Base-by-base conservation (phyloP, 2,797 vertebrate species). In the Zenarchopterus dispar region DNA sequence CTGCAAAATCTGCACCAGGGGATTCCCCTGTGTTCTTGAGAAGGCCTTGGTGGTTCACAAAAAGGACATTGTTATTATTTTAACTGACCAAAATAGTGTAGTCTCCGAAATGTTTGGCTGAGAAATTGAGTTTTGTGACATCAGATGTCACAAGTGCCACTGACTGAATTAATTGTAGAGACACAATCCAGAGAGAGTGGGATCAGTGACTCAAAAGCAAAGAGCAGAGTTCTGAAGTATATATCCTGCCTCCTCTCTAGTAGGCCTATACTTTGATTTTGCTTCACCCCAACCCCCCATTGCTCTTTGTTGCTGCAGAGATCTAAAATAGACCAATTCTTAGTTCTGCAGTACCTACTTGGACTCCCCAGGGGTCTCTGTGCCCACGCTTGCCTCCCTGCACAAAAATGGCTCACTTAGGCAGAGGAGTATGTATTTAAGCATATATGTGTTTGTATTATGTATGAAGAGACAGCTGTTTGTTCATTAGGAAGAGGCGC, bases 291-390 rank as follows among this genome's bases (percentile, higher is more conserved):
- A 21, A 7, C 22, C 59, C 70, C 54, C 51, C 28, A 21, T 42
- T 69, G 68, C 65, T 77, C 67, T 19, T 61, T 74, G 73, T 73
- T 86, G 75, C 82, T 62, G 88, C 84, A 87, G 75, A 63, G 81
- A 82, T 83, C 81, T 71, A 84, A 89, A 90, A 88, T 84, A 89
- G 80, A 86, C 71, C 76, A 67, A 56, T 80, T 79, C 81, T 62
- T 59, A 39, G 56, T 64, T 80, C 79, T 84, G 87, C 88, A 91
- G 79, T 90, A 89, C 87, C 85, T 77, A 58, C 53, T 69, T 77
- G 55, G 50, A 11, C 78, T 90, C 89, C 87, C 88, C 73, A 89
- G 90, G 89, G 86, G 88, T 85, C 89, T 86, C 84, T 78, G 82
- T 85, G 78, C 86, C 81, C 86, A 89, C 75, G 73, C 72, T 64